Evolutionary conservation across 2,113 vertebrate species (phyloP), one percentile per base, ranked within the genome.

Genomic region (Notarius quadriscutis): DNA sequence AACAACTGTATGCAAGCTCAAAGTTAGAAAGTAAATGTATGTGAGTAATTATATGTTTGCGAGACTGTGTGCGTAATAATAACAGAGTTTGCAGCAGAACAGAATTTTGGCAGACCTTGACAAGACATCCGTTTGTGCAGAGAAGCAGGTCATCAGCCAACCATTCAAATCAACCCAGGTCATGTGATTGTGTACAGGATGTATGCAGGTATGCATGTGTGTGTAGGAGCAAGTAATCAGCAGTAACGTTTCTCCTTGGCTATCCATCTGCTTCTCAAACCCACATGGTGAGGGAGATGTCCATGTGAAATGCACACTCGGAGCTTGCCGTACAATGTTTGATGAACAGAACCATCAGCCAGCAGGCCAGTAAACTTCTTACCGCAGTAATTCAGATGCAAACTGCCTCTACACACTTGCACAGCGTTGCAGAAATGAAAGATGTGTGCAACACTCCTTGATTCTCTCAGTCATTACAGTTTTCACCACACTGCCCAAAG

Each of bases 51-150:
- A 84, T 48, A 50, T 22, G 18, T n/a, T 27, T 30, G 25, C 27
- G 2, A 48, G 62, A 80, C 15, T 15, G 15, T 53, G 63, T 30
- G 74, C 22, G 72, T 65, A 51, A 81, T 65, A 81, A 82, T 81
- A 85, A 75, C 34, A 63, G 55, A 27, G 71, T 85, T 74, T 85
- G 58, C 22, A 48, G 90, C 72, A 91, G 94, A 91, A 90, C 91
- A 92, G 91, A 82, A 92, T 77, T 85, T 85, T 78, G 84, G 74
- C 84, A 77, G 58, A 57, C 7, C 60, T 86, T 10, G 12, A 79
- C 22, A 69, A 48, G 77, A 55, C 75, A 86, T 80, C 85, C 50
- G 83, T 84, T 74, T 84, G 53, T 48, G 71, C 69, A 60, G 71
- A 85, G 55, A 60, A 75, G 55, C 84, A 75, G 75, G 74, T 88